Conservation (phyloP, 92 coral and sea anemone species). For the Porites lobata region DNA sequence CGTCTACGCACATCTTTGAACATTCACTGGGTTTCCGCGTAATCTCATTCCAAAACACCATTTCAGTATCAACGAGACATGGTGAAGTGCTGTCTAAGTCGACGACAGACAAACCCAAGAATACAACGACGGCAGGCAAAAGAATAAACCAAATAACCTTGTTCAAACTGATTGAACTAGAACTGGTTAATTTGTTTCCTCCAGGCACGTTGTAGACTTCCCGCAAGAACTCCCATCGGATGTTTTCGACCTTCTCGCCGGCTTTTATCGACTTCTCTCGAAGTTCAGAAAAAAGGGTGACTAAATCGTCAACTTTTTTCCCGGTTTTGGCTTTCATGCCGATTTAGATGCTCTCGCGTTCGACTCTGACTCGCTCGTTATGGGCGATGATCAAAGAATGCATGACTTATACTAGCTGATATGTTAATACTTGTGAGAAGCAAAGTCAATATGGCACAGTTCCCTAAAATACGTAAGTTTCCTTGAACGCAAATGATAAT, state of each 20-base stretch:
- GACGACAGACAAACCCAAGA: conserved; percentile 22
- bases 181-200: conserved; percentile 2
- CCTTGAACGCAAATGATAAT: not conserved
- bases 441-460: not conserved
- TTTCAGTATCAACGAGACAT: conserved; percentile 76
- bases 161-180: conserved; percentile 27
- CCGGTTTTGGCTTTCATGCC: conserved; percentile 55
- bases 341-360: not conserved
- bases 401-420: not conserved
- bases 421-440: not conserved
- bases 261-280: conserved; percentile 73
- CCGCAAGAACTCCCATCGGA: conserved; percentile 74
- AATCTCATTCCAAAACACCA: conserved; percentile 73
- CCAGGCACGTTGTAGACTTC: conserved; percentile 26
- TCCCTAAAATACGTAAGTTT: not conserved
- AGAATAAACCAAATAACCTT: conserved; percentile 63
- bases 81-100: conserved; percentile 38
- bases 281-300: conserved; percentile 56
- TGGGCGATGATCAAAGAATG: not conserved
- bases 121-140: conserved; percentile 67
- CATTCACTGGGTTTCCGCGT: conserved; percentile 86
- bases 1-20: conserved; percentile 89
- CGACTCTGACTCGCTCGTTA: not conserved
- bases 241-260: conserved; percentile 61
- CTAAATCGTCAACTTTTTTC: conserved; percentile 58